Base-by-base conservation (phyloP, 2,113 vertebrate genomes). In the Muntiacus reevesi region DNA sequence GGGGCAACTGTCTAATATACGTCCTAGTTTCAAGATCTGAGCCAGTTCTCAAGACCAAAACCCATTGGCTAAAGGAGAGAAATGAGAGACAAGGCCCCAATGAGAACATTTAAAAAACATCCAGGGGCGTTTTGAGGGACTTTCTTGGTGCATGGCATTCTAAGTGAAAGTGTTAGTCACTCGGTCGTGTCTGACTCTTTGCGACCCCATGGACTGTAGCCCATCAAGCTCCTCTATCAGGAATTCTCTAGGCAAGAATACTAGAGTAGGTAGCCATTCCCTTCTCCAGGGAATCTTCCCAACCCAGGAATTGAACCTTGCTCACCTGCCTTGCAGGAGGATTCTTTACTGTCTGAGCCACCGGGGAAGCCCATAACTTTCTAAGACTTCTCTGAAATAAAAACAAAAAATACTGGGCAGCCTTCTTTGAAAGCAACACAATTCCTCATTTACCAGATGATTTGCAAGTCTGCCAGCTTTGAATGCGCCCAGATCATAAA, bases 121-220 rank as follows among this genome's bases (percentile, higher is more conserved):
- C 50, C 33, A 83, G 79, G 33, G 50, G 50, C 11, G 3, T 87
- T 89, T 55, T 45, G 9, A 85, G 9, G 33, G 36, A 10, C 28
- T 88, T 25, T 14, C 6, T 54, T 59, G 10, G 0, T 23, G 1
- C 62, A 17, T 25, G 2, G 5, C 11, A 30, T 23, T 55, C 17
- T 28, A 12, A 60, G 15, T 0, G 0, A 6, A 40, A 71, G 19
- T 36, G n/a, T 71, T 12, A 71, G 19, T 71, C 19, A 40, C 67
- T 71, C 10, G 0, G 1, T 40, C 2, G 0, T 12, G 59, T 60
- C 59, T 60, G 27, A 60, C 5, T 60, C 59, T 60, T 67, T 67
- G 62, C 3, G 0, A 67, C 16, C 33, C 16, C 16, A n/a, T 67
- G 33, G 16, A n/a, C 62, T 64, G 62, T 64, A 64, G 33, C 16